These are phyloP conservation scores for Calameuta pallipes DNA, from an alignment of 2,888 invertebrate genomes.

Conservation along the genomic window DNA sequence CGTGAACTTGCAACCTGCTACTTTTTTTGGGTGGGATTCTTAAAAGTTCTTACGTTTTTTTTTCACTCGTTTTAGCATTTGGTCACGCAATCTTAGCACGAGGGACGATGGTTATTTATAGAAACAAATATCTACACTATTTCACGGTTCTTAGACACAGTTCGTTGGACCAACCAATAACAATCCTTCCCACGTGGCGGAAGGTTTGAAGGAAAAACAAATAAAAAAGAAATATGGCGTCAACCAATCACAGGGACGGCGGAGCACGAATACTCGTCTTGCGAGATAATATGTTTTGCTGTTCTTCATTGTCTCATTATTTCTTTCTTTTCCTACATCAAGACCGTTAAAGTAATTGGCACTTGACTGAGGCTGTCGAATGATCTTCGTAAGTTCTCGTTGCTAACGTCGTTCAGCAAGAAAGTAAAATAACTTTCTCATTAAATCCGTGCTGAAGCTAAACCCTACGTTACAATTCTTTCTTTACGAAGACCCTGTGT, in stretches of 20 bases:
- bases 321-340: not conserved
- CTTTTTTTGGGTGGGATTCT: not conserved
- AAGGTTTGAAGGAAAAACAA: not conserved
- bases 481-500: constrained; percentile 30
- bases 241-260: not conserved
- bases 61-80: not conserved
- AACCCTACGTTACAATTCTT: not conserved
- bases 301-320: not conserved
- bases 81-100: not conserved
- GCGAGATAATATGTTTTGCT: not conserved
- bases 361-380: not conserved
- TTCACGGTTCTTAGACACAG: not conserved
- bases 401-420: not conserved
- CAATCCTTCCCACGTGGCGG: not conserved
- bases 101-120: too few relatives aligned
- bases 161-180: not conserved
- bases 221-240: not conserved
- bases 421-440: not conserved
- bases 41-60: not conserved
- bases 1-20: not conserved
- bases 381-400: not conserved
- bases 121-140: not conserved
- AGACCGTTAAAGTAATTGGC: not conserved
- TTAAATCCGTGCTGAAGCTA: not conserved
- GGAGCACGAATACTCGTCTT: not conserved